Evolutionary conservation across 1,140 invertebrate genomes (phyloP).

Genomic region (Procambarus virginalis): DNA sequence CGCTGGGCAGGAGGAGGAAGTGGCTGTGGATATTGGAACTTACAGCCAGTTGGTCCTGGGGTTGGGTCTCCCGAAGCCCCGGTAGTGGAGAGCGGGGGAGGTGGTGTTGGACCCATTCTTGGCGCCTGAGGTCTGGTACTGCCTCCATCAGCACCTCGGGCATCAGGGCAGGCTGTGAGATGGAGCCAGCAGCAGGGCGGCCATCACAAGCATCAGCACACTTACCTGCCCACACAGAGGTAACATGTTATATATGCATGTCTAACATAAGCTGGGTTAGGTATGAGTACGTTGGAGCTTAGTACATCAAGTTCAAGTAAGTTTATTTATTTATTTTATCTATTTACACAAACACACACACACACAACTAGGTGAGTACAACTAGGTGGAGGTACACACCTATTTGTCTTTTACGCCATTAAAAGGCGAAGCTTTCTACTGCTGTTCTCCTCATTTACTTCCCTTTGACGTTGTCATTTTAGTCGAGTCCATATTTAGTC

Average conservation of each 20-base stretch:
- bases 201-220: constrained; percentile 4
- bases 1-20: too few species aligned
- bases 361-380: too few species aligned
- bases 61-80: constrained; percentile 36
- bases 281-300: too few species aligned
- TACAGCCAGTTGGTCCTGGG: not conserved
- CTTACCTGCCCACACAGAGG: not conserved
- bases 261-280: not conserved
- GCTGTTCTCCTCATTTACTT: too few species aligned
- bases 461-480: too few species aligned
- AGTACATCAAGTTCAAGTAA: not conserved
- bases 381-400: not conserved
- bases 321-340: too few species aligned
- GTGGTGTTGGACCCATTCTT: constrained; percentile 20
- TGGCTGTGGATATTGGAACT: not conserved
- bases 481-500: too few species aligned
- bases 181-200: not conserved
- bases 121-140: not conserved
- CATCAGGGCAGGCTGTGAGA: not conserved
- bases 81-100: constrained; percentile 34
- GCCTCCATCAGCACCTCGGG: not conserved
- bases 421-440: too few species aligned
- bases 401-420: too few species aligned
- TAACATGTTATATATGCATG: not conserved
- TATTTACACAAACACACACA: too few species aligned